phyloP scores from a whole-genome alignment of 2,113 vertebrate species.

The Poeciliopsis turrubarensis region DNA sequence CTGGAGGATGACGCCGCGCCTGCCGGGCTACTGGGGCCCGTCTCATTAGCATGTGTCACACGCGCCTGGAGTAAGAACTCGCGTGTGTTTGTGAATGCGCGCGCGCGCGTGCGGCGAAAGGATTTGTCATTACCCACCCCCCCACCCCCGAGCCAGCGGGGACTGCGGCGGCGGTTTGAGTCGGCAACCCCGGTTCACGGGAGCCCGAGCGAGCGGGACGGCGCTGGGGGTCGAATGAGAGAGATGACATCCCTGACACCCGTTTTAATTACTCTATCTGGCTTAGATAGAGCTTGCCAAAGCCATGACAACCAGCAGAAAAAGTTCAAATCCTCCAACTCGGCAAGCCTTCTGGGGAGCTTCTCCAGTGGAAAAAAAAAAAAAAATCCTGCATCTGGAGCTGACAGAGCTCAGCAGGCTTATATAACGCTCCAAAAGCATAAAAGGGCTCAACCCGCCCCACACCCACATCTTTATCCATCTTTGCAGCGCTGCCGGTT shows the following conservation, averaged over 20 bases:
- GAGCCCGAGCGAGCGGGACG: conserved; percentile 25
- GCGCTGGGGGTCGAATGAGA: conserved; percentile 62
- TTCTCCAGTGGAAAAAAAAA: conserved; percentile 5
- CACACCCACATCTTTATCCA: conserved; percentile 30
- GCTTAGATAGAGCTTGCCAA: conserved; percentile 40
- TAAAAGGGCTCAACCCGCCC: conserved; percentile 21
- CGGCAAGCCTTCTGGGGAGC: conserved; percentile 32
- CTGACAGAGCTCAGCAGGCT: conserved; percentile 38
- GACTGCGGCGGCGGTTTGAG: conserved; percentile 61
- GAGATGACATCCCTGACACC: conserved; percentile 61
- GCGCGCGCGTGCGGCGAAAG: conserved; percentile 18
- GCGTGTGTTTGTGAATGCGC: conserved; percentile 43
- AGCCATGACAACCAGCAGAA: conserved; percentile 29
- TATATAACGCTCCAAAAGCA: conserved; percentile 57
- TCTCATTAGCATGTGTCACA: conserved; percentile 80
- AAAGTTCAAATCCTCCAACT: conserved; percentile 29
- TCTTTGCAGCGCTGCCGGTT: conserved; percentile 31
- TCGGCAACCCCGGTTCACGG: conserved; percentile 34
- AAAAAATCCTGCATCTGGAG: conserved; percentile 34
- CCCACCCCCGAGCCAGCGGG: conserved; percentile 45
- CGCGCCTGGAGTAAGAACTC: conserved; percentile 66
- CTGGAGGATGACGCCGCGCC: conserved; percentile 61
- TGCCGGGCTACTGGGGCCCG: conserved; percentile 64
- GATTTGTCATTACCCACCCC: conserved; percentile 61
- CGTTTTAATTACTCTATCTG: conserved; percentile 69